Percentiles rank a stretch among this genome's conserved stretches.
These are phyloP conservation scores for Amblyteles armatorius DNA, from an alignment of 2,888 invertebrate genomes.

Conservation along the genomic window DNA sequence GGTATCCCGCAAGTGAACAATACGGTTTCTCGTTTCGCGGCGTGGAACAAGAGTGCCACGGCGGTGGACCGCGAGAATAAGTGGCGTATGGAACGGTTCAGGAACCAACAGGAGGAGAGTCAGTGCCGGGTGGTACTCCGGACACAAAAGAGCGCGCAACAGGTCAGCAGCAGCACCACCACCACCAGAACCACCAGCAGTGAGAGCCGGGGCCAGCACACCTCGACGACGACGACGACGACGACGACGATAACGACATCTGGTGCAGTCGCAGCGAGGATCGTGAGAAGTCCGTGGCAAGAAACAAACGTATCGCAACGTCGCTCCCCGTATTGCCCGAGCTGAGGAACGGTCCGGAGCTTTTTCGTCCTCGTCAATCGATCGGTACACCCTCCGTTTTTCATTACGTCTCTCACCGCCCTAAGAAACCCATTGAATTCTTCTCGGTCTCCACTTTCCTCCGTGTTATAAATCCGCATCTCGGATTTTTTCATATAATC, in stretches of 20 bases:
- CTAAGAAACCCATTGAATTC: conserved; percentile 16
- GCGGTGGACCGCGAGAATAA: conserved; percentile 74
- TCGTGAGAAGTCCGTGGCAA: conserved; percentile 48
- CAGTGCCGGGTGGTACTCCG: conserved; percentile 63
- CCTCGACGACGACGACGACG: conserved; percentile 55
- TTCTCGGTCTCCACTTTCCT: not conserved
- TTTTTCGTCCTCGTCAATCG: conserved; percentile 50
- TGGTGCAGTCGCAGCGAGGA: conserved; percentile 46
- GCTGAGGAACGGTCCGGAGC: conserved; percentile 10
- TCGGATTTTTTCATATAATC: not conserved
- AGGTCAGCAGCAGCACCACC: conserved; percentile 75
- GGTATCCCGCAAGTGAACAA: conserved; percentile 72
- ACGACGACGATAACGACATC: conserved; percentile 57
- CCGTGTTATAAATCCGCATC: not conserved
- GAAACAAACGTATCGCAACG: conserved; percentile 52
- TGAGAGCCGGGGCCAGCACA: conserved; percentile 67
- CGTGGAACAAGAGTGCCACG: conserved; percentile 72
- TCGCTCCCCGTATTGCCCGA: conserved; percentile 23
- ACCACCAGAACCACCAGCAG: not conserved
- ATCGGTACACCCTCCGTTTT: conserved; percentile 31
- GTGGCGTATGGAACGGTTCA: conserved; percentile 75
- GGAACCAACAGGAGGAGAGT: conserved; percentile 68
- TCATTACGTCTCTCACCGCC: not conserved
- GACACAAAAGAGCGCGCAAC: conserved; percentile 81
- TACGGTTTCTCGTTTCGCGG: conserved; percentile 80